Percentiles rank a stretch among this genome's conserved stretches.
Evolutionary conservation across 2,888 invertebrate species (phyloP).

Genomic region (Pandemis corylana): DNA sequence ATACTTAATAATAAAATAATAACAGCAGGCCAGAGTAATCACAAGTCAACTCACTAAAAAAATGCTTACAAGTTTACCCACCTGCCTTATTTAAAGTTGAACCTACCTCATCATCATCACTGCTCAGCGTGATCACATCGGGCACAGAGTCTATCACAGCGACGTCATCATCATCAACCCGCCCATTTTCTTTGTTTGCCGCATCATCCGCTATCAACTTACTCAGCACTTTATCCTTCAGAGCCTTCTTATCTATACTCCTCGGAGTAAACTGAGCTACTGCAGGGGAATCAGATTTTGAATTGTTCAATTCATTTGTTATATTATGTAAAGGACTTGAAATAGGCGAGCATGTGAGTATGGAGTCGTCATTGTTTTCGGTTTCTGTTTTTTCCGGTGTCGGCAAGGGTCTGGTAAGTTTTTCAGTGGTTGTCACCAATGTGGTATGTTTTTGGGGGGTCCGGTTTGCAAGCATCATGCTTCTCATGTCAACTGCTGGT

Average conservation of each 20-base stretch:
- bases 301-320: constrained; percentile 52
- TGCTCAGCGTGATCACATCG: constrained; percentile 77
- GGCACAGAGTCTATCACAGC: constrained; percentile 69
- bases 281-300: constrained; percentile 22
- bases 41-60: no score
- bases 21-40: no score
- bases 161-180: constrained; percentile 67
- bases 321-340: constrained; percentile 65
- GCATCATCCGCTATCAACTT: constrained; percentile 45
- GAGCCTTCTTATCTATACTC: constrained; percentile 35
- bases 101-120: constrained; percentile 70
- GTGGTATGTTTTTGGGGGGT: neutral
- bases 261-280: constrained; percentile 27
- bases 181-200: constrained; percentile 51
- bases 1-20: no score
- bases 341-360: constrained; percentile 70
- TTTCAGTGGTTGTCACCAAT: constrained; percentile 44
- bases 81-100: neutral
- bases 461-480: constrained; percentile 11
- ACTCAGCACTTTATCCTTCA: constrained; percentile 52
- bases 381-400: constrained; percentile 5
- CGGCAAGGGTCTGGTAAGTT: constrained; percentile 8
- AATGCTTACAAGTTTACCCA: no score
- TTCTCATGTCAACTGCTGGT: constrained; percentile 46
- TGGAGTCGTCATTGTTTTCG: constrained; percentile 54